Evolutionary conservation across 1,140 invertebrate genomes (phyloP), one percentile per base, ranked within the genome.

Genomic region (Eupeodes corollae): DNA sequence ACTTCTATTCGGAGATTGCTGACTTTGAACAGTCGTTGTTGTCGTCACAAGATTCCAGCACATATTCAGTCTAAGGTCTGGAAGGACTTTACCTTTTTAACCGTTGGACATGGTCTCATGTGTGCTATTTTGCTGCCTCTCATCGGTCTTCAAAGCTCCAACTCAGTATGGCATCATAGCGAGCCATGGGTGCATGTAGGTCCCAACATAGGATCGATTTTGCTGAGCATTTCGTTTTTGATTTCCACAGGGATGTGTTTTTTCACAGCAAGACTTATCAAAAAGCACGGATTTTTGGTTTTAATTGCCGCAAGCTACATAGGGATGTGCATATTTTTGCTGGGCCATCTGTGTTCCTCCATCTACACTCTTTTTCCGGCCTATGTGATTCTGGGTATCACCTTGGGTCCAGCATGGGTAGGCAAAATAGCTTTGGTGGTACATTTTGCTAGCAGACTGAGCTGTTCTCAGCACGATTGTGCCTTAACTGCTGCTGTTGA

Each of bases 1-100:
- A 80, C 76, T 1, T 81, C 79, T 6, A 80, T 83, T 1, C 63
- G 78, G 10, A 70, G 77, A 0, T 56, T 82, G 12, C 75, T 82
- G 35, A 75, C 77, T 1, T 69, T 80, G 5, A 67, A 67, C n/a
- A 79, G 77, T 6, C 63, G 78, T 15, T 62, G 69, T 18, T 66
- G 73, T 30, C 71, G 73, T 6, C 55, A 70, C 39, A 71, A 71
- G 42, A 67, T 71, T 35, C 68, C 72, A 5, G 57, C 72, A 18
- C 73, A 75, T 39, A 73, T 75, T 35, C 74, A 73, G 13, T 72
- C 71, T 44, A 72, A 70, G 14, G 74, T 73, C 11, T 57, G 68
- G 18, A 68, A 71, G 0, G 79, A 80, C 49, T 75, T 79, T 50
- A 71, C 70, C 2, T 73, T 76, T 3, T 59, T 81, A 2, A 72